Evolutionary conservation across 2,888 invertebrate genomes (phyloP).

Genomic region (Ephialtes manifestator): DNA sequence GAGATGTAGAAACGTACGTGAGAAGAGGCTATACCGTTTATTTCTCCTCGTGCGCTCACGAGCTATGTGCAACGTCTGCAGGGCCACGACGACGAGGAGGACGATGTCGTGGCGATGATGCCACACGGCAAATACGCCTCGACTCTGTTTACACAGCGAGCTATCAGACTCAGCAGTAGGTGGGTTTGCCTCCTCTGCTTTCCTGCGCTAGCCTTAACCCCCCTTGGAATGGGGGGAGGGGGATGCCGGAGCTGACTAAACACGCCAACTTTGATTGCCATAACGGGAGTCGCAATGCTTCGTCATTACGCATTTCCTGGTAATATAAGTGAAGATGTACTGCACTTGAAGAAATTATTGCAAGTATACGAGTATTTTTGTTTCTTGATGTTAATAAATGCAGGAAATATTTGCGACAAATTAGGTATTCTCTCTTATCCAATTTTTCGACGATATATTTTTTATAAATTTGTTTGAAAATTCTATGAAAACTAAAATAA

Average conservation of each 20-base stretch:
- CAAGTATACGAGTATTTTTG: background rate
- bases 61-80: conserved; percentile 40
- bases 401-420: too few relatives aligned
- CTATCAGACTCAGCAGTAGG: conserved; percentile 78
- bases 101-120: conserved; percentile 52
- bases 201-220: conserved; percentile 24
- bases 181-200: conserved; percentile 36
- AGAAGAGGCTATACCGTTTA: conserved; percentile 2
- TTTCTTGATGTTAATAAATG: too few relatives aligned
- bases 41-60: conserved; percentile 24
- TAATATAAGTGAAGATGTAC: background rate
- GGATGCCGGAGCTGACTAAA: conserved; percentile 81
- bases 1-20: conserved; percentile 22
- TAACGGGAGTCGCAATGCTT: conserved; percentile 71
- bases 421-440: too few relatives aligned
- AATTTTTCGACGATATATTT: too few relatives aligned
- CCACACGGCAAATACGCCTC: conserved; percentile 61
- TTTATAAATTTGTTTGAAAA: too few relatives aligned
- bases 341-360: background rate
- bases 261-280: conserved; percentile 83
- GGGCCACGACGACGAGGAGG: conserved; percentile 6
- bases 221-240: conserved; percentile 43
- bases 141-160: conserved; percentile 80
- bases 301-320: conserved; percentile 33
- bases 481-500: too few relatives aligned